phyloP scores from a whole-genome alignment of 2,888 invertebrate species.

The Podabrus alpinus region DNA sequence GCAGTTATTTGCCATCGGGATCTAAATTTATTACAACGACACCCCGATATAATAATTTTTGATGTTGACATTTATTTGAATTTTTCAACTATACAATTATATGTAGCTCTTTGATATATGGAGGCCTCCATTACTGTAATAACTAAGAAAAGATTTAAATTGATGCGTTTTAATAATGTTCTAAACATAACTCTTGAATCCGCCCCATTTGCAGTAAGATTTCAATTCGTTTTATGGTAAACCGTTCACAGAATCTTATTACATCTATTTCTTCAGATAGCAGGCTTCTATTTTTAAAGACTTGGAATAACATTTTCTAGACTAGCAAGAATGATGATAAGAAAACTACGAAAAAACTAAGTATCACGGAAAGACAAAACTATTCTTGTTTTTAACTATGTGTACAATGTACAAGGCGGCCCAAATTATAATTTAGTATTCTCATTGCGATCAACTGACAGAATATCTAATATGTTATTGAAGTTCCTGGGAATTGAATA shows the following conservation, averaged over 20 bases:
- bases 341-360: background rate
- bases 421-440: no score
- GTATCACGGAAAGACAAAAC: background rate
- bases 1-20: conserved; percentile 41
- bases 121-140: conserved; percentile 8
- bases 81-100: conserved; percentile 36
- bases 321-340: background rate
- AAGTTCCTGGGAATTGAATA: no score
- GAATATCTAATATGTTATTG: no score
- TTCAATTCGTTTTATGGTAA: conserved; percentile 29
- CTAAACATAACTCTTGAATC: conserved; percentile 16
- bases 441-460: no score
- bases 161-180: conserved; percentile 15
- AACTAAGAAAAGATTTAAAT: conserved; percentile 5
- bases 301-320: background rate
- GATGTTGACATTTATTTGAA: conserved; percentile 40
- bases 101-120: conserved; percentile 12
- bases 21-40: conserved; percentile 44
- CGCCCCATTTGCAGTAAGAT: conserved; percentile 20
- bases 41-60: conserved; percentile 40
- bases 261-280: conserved; percentile 25
- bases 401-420: no score
- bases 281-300: conserved; percentile 15
- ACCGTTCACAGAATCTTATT: conserved; percentile 25
- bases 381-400: no score